Percentiles rank a stretch among this genome's conserved stretches.
phyloP scores from a whole-genome alignment of 2,797 vertebrate species.

The Cheirogaleus major region DNA sequence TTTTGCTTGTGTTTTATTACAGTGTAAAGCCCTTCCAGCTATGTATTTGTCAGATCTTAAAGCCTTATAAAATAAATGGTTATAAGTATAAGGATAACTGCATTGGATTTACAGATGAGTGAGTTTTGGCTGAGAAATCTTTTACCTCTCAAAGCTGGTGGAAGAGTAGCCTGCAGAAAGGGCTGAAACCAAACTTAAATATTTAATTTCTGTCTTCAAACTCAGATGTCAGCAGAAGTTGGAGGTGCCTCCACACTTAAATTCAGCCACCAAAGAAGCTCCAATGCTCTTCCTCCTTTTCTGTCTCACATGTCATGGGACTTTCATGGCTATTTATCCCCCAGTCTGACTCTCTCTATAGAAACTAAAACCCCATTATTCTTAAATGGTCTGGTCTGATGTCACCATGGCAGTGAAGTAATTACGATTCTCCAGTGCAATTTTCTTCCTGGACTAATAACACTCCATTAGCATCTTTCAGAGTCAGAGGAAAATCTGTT shows the following conservation, averaged over 20 bases:
- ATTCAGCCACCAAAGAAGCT: neutral
- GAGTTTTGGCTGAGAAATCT: neutral
- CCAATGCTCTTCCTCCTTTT: neutral
- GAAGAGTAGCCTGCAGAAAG: conserved; percentile 36
- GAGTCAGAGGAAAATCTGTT: conserved; percentile 62
- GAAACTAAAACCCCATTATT: conserved; percentile 65
- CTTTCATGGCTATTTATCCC: conserved; percentile 20
- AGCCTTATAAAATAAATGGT: neutral
- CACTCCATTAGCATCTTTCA: conserved; percentile 68
- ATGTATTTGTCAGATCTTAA: neutral
- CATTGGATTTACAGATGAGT: neutral
- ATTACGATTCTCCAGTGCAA: conserved; percentile 60
- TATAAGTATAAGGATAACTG: neutral
- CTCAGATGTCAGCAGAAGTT: neutral
- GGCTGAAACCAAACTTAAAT: conserved; percentile 40
- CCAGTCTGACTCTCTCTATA: conserved; percentile 11
- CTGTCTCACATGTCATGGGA: conserved; percentile 15
- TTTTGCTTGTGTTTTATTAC: neutral
- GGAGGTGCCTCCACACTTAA: neutral
- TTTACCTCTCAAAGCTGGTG: neutral
- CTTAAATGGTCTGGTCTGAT: conserved; percentile 69
- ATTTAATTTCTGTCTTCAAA: conserved; percentile 63
- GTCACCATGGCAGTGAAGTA: conserved; percentile 49
- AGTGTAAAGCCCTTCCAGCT: neutral
- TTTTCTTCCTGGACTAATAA: conserved; percentile 73